phyloP scores from a whole-genome alignment of 2,113 vertebrate species.

The Gracilinanus agilis region DNA sequence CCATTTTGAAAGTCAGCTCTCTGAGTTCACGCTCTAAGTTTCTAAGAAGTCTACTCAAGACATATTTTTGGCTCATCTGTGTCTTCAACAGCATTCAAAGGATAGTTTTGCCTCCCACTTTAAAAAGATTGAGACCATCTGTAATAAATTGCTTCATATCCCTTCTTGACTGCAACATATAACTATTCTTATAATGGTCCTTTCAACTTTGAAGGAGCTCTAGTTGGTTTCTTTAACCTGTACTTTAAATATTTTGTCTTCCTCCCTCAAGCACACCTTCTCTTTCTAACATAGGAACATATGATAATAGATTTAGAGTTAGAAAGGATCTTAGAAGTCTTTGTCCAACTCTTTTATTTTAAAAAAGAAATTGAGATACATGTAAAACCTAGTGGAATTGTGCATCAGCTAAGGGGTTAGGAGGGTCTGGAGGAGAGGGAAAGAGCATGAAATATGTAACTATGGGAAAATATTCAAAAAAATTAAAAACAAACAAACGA shows the following conservation, averaged over 20 bases:
- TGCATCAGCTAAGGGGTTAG: too few species aligned
- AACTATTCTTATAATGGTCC: background rate
- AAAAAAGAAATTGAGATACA: background rate
- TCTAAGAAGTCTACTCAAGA: background rate
- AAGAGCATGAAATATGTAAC: too few species aligned
- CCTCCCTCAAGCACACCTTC: background rate
- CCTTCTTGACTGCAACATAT: background rate
- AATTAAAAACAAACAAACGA: too few species aligned
- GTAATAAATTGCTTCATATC: background rate
- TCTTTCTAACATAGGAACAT: background rate
- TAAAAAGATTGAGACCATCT: background rate
- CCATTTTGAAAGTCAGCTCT: slow-evolving; percentile 43
- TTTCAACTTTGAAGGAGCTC: background rate
- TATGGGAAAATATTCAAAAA: too few species aligned
- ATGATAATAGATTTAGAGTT: background rate
- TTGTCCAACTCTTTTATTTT: background rate
- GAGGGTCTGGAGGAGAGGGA: too few species aligned
- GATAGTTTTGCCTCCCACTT: background rate
- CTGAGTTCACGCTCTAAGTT: background rate
- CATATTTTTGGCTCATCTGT: background rate
- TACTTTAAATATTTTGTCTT: background rate
- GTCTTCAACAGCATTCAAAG: slow-evolving; percentile 27
- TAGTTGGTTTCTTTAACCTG: background rate
- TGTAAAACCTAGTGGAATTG: too few species aligned
- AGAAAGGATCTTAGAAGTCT: background rate